Evolutionary conservation across 2,888 invertebrate genomes (phyloP).

Genomic region (Petrolisthes manimaculis): DNA sequence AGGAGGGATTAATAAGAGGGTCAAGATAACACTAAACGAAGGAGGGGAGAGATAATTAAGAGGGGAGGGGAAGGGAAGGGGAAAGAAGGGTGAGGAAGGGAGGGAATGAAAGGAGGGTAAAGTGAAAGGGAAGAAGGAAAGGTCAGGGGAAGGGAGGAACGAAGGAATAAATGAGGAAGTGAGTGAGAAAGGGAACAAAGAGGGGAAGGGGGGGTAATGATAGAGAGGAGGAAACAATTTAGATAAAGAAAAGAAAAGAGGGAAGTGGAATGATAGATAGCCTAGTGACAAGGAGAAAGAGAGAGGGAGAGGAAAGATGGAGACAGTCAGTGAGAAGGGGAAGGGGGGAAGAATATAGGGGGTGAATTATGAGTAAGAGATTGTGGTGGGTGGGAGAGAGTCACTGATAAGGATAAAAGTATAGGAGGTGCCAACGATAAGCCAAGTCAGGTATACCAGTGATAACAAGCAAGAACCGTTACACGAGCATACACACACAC

Average conservation of each 20-base stretch:
- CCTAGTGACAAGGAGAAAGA: background rate
- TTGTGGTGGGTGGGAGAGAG: background rate
- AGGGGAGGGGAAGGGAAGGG: background rate
- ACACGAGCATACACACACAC: too few species aligned
- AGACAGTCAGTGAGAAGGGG: background rate
- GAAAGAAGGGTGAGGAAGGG: background rate
- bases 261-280: background rate
- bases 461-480: too few species aligned
- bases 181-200: background rate
- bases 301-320: background rate
- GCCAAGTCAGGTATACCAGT: too few species aligned
- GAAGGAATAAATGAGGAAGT: background rate
- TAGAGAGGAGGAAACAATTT: background rate
- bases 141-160: background rate
- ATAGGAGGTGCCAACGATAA: background rate
- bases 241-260: background rate
- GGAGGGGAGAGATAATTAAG: background rate
- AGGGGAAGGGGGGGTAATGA: background rate
- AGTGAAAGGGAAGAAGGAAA: background rate
- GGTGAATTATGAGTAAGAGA: background rate
- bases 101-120: background rate
- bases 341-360: constrained; percentile 17
- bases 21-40: background rate
- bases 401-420: background rate
- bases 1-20: background rate